Evolutionary conservation across 2,797 vertebrate species (phyloP).

Genomic region (Balearica regulorum): DNA sequence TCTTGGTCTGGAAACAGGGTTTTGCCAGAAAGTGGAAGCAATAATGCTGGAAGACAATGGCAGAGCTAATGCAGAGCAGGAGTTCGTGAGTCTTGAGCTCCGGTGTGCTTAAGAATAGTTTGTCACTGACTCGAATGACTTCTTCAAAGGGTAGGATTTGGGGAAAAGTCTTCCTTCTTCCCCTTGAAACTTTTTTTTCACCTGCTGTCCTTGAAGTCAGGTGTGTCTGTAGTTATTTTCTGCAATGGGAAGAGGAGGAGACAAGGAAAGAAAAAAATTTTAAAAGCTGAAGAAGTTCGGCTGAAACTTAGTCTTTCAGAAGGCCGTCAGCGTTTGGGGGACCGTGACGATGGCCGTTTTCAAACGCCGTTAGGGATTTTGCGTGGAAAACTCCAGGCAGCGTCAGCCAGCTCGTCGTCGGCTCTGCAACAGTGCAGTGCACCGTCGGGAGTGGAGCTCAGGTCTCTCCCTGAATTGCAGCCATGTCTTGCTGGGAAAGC

Average conservation of each 20-base stretch:
- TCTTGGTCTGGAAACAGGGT: neutral
- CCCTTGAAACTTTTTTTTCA: neutral
- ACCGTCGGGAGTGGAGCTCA: neutral
- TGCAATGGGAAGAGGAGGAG: neutral
- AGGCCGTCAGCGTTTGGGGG: neutral
- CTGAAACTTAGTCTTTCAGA: neutral
- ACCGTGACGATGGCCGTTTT: rapidly evolving
- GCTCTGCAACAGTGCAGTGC: neutral
- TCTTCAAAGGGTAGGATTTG: neutral
- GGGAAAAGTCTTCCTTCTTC: neutral
- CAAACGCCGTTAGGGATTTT: neutral
- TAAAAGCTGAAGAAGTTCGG: neutral
- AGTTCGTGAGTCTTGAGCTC: rapidly evolving
- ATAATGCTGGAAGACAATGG: rapidly evolving
- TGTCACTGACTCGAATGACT: neutral
- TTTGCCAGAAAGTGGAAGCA: neutral
- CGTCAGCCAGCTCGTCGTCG: rapidly evolving
- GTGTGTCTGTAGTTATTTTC: neutral
- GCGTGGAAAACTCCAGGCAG: rapidly evolving
- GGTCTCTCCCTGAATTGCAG: neutral
- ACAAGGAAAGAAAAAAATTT: too few relatives aligned
- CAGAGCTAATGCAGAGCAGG: neutral
- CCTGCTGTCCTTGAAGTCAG: neutral
- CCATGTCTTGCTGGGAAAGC: neutral
- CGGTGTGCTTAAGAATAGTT: neutral